Base-by-base conservation (phyloP, 2,797 vertebrate genomes). In the Liparis tanakae region DNA sequence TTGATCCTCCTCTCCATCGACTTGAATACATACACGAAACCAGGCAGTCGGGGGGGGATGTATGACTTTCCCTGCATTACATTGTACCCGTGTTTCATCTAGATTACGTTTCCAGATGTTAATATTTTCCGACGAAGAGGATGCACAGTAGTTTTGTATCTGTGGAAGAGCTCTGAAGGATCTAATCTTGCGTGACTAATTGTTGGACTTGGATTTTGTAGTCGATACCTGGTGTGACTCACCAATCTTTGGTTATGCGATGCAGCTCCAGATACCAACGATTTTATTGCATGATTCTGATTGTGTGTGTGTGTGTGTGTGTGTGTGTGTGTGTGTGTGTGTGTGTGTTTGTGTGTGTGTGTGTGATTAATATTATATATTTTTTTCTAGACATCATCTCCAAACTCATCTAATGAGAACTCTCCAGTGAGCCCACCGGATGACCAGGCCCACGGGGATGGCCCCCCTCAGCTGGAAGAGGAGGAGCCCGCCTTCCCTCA, bases 401-500 rank as follows among this genome's bases (percentile, higher is more conserved):
- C 98, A 87, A 98, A 98, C 95, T 98, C 98, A 89, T 99, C 98
- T 79, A 99, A 99, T 93, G 98, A 99, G 95, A 98, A 98, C 94
- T 99, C 98, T 89, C 98, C 98, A 79, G 96, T 98, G 90, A 99
- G 97, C 91, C 97, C 98, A 41, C 96, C 97, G 79, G 97, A 97
- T 83, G 98, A 99, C 69, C 97, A 96, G 89, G 95, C 94, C 60
- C 97, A 98, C 88, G 96, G 95, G 72, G 97, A 98, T 85, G 94
- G 94, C 37, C 94, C 96, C 74, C 95, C 96, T 76, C 97, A 97
- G 87, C 94, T 97, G 93, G 98, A 99, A 92, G 98, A 99, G 92
- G 98, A 99, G 94, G 98, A 99, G 91, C 98, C 98, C 67, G 97
- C 98, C 72, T 99, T 99, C 94, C 98, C 98, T 88, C 98, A 99